phyloP scores from a whole-genome alignment of 2,797 vertebrate species.

The Xerus rutilus region DNA sequence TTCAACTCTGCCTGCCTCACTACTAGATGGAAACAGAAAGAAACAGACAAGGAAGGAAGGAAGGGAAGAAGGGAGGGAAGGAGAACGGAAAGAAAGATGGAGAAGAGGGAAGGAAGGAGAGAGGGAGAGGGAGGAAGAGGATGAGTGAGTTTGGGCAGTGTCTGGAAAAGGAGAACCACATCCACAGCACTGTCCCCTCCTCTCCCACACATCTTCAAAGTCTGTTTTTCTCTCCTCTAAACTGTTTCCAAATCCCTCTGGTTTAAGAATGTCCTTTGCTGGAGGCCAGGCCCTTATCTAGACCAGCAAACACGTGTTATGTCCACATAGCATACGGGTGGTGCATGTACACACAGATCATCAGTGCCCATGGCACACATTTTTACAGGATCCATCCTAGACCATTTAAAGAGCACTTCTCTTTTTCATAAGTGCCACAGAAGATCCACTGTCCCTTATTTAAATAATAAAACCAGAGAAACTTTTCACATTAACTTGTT shows the following conservation, averaged over 20 bases:
- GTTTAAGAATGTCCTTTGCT: slow-evolving; percentile 6
- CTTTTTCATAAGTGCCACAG: neutral
- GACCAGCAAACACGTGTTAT: neutral
- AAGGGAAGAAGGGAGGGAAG: no score
- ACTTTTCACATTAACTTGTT: neutral
- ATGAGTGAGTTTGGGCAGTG: neutral
- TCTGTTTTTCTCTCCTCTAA: neutral
- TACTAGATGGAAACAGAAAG: no score
- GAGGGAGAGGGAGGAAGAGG: neutral
- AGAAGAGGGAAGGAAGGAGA: no score
- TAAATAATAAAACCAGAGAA: neutral
- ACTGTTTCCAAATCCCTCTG: neutral
- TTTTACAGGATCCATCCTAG: neutral
- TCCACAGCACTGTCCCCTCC: neutral
- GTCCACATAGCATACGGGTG: neutral
- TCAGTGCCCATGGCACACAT: neutral
- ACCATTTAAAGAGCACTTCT: neutral
- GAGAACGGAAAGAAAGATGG: neutral
- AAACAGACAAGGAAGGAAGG: neutral
- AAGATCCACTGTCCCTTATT: neutral
- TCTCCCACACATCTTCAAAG: neutral
- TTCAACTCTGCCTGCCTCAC: no score
- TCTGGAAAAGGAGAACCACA: neutral
- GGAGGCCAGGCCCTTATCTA: neutral
- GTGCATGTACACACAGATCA: neutral